A percentile compares a stretch with the other conserved stretches of the same genome.
These are phyloP conservation scores for Desoria tigrina DNA, from an alignment of 2,888 invertebrate species.

Conservation along the genomic window DNA sequence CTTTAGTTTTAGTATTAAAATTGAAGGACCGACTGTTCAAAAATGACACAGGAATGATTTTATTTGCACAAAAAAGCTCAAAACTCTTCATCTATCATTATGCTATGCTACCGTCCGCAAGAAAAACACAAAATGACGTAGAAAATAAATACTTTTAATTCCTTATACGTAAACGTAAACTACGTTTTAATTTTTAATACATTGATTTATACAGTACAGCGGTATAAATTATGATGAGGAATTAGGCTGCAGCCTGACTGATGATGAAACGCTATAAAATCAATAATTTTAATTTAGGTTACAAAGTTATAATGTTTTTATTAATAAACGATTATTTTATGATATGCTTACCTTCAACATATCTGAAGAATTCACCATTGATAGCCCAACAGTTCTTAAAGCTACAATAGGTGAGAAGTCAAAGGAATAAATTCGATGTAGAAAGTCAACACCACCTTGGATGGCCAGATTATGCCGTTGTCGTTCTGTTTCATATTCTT, in stretches of 20 bases:
- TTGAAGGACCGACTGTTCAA: too few relatives aligned
- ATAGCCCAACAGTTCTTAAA: constrained; percentile 78
- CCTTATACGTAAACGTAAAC: too few relatives aligned
- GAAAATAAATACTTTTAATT: too few relatives aligned
- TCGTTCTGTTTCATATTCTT: constrained; percentile 78
- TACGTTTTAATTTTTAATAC: too few relatives aligned
- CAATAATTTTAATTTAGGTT: not conserved
- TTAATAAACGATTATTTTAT: not conserved
- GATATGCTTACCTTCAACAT: constrained; percentile 72
- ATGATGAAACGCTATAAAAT: constrained; percentile 47
- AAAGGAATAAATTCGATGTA: constrained; percentile 79
- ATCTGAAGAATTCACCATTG: constrained; percentile 73
- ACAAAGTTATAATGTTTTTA: not conserved
- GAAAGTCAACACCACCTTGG: constrained; percentile 80
- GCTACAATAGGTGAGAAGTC: constrained; percentile 68
- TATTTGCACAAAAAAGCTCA: too few relatives aligned
- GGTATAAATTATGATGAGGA: too few relatives aligned
- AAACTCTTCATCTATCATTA: too few relatives aligned
- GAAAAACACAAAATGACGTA: too few relatives aligned
- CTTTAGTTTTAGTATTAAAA: too few relatives aligned
- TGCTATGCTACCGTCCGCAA: too few relatives aligned
- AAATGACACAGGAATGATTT: too few relatives aligned
- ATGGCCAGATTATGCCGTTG: constrained; percentile 87
- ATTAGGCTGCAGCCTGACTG: constrained; percentile 47
- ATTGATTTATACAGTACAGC: too few relatives aligned